Evolutionary conservation across 2,797 vertebrate genomes (phyloP).

Genomic region (Rhinogobio ventralis): DNA sequence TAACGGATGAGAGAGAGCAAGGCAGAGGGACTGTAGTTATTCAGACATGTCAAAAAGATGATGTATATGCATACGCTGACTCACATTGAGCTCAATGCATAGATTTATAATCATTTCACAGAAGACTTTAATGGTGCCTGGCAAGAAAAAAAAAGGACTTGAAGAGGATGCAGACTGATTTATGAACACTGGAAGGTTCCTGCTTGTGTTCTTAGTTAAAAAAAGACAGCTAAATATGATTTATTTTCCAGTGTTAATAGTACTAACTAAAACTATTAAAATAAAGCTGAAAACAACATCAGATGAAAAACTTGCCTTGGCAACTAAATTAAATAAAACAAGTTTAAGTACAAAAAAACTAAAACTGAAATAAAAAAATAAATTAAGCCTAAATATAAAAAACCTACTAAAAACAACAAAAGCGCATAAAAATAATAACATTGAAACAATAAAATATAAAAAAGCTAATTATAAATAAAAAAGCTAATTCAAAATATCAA

Average conservation of each 20-base stretch:
- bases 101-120: constrained; percentile 46
- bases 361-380: not conserved
- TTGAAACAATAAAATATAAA: not conserved
- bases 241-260: not conserved
- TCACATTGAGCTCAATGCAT: not conserved
- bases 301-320: not conserved
- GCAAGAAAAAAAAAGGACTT: not conserved
- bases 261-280: not conserved
- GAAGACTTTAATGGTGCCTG: constrained; percentile 8
- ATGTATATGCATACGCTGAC: constrained; percentile 43
- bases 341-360: not conserved
- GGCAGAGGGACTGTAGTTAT: constrained; percentile 49
- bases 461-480: not conserved
- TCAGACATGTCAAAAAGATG: constrained; percentile 53
- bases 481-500: not conserved
- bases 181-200: not conserved
- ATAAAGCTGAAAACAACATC: not conserved
- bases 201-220: not conserved
- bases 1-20: constrained; percentile 20
- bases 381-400: not conserved
- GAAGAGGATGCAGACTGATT: not conserved
- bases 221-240: not conserved
- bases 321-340: not conserved
- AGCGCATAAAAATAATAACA: too few species aligned
- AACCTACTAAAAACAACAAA: not conserved